phyloP scores from a whole-genome alignment of 2,113 vertebrate species.

The Sceloporus tristichus region DNA sequence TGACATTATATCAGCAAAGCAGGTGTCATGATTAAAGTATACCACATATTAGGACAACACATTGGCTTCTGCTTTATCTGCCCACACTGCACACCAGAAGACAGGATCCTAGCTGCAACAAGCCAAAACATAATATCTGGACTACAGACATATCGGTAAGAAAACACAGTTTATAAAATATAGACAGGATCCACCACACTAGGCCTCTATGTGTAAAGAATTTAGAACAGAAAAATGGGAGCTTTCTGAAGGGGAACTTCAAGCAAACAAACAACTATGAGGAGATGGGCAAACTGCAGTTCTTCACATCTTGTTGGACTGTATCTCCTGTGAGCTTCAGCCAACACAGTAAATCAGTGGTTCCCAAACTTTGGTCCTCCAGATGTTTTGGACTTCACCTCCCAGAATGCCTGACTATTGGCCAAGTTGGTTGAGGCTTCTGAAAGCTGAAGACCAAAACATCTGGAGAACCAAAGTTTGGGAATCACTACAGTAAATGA shows the following conservation, averaged over 20 bases:
- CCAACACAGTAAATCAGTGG: too few species aligned
- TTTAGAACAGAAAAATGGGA: background rate
- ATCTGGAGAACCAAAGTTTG: too few species aligned
- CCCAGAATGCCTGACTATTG: too few species aligned
- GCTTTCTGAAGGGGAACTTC: background rate
- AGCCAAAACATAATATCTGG: background rate
- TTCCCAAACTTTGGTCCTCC: too few species aligned
- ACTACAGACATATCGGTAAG: background rate
- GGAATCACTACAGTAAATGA: too few species aligned
- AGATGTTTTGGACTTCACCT: too few species aligned
- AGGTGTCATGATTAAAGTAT: background rate
- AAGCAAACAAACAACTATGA: background rate
- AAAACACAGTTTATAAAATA: background rate
- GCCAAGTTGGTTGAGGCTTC: too few species aligned
- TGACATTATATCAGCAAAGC: background rate
- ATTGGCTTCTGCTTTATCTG: background rate
- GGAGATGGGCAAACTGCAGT: too few species aligned
- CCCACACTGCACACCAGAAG: background rate
- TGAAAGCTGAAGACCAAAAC: too few species aligned
- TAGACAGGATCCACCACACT: background rate
- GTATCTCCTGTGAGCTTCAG: too few species aligned
- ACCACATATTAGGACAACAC: background rate
- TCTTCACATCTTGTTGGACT: too few species aligned
- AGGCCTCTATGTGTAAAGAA: background rate
- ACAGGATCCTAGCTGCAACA: background rate